Conservation (phyloP, 2,113 vertebrate genomes). For the Rattus rattus region DNA sequence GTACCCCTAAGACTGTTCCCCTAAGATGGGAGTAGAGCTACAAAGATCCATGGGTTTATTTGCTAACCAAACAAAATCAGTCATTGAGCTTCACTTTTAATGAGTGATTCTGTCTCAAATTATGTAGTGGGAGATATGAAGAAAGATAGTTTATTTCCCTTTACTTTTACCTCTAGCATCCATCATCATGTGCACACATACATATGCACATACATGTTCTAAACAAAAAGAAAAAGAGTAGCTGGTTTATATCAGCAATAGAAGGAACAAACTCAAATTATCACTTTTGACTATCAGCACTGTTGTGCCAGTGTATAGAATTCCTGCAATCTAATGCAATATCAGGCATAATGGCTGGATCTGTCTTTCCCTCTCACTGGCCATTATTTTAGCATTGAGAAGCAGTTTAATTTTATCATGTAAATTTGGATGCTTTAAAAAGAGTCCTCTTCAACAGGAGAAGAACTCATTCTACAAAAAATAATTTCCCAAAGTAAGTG, state of each 20-base stretch:
- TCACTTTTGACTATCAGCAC: background rate
- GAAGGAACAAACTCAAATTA: background rate
- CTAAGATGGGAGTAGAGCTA: background rate
- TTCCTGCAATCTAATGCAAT: background rate
- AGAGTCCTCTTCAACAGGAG: background rate
- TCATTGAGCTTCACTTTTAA: background rate
- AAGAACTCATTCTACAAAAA: constrained; percentile 16
- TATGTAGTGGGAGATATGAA: background rate
- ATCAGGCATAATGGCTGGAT: background rate
- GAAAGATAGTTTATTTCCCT: background rate
- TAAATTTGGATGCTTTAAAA: constrained; percentile 33
- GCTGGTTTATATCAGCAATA: background rate
- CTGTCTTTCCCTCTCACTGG: background rate
- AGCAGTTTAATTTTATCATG: background rate
- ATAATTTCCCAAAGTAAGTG: constrained; percentile 37
- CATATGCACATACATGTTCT: background rate
- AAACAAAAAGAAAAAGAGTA: background rate
- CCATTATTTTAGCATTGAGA: background rate
- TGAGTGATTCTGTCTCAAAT: background rate
- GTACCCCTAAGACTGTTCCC: background rate
- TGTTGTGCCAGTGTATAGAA: fast-evolving
- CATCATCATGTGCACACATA: background rate
- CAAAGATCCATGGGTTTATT: background rate
- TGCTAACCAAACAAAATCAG: background rate
- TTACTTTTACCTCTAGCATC: background rate